Conservation (phyloP, 2,888 invertebrate genomes). For the Poecilus cupreus region DNA sequence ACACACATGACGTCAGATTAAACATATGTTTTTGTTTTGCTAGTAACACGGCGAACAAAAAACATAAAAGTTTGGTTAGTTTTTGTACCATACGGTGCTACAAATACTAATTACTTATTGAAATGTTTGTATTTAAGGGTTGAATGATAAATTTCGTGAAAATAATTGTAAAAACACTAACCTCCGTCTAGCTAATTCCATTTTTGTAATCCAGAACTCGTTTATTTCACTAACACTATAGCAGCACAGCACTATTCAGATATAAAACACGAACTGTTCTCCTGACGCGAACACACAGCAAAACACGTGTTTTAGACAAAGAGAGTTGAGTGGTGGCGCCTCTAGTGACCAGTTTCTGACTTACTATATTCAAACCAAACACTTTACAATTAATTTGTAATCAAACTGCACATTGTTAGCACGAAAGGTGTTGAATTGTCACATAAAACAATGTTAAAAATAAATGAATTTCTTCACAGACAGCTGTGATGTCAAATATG, state of each 20-base stretch:
- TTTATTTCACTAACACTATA: conserved; percentile 9
- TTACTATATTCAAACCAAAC: conserved; percentile 6
- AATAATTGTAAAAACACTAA: conserved; percentile 58
- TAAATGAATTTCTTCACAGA: neutral
- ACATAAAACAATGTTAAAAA: conserved; percentile 18
- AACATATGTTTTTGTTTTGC: conserved; percentile 50
- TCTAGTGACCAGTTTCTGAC: conserved; percentile 33
- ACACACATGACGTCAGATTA: conserved; percentile 17
- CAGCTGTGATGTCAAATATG: neutral
- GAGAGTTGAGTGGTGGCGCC: conserved; percentile 46
- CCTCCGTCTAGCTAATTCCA: conserved; percentile 65
- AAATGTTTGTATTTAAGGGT: neutral
- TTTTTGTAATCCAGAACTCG: conserved; percentile 56
- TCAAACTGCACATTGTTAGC: conserved; percentile 2
- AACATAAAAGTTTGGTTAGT: conserved; percentile 38
- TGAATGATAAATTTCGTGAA: neutral
- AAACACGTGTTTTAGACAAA: conserved; percentile 57
- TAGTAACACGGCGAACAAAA: neutral
- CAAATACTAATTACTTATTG: neutral
- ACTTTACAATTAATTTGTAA: conserved; percentile 1
- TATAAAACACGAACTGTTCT: conserved; percentile 16
- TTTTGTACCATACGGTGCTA: conserved; percentile 32
- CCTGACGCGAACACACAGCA: conserved; percentile 14
- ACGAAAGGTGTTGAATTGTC: neutral
- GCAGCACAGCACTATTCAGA: conserved; percentile 26